Base-by-base conservation (phyloP, 2,888 invertebrate genomes). In the Dynastes hyllus region DNA sequence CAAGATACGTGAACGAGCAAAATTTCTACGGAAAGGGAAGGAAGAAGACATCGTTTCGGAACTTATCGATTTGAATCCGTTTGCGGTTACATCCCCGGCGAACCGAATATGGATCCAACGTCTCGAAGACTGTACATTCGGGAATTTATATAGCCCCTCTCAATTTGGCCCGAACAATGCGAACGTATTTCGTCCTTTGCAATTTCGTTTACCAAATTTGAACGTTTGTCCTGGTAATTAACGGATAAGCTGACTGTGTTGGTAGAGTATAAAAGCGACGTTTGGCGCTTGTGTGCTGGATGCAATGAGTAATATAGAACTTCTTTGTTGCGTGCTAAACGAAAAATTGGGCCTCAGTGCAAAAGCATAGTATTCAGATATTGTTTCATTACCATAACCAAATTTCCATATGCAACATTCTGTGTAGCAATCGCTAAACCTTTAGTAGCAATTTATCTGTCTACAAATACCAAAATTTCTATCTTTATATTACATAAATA, bases 31-130 rank as follows among this genome's bases (percentile, higher is more conserved):
- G 16, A 32, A 32, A 71, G 9, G 37, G 22, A 58, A 73, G 8
- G 58, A 51, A 69, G 63, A 51, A 51, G 58, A 16, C 16, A 58
- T 58, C 37, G 16, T 58, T 58, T 32, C 29, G 55, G n/a, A 55
- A 32, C 27, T 51, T 58, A 58, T 73, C 58, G 73, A 73, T 58
- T 73, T 6, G 16, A 27, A 53, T 73, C 22, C 73, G 40, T 58
- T 73, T 40, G 58, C n/a, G 58, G 32, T 32, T 22, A n/a, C 16
- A 50, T 73, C 58, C 40, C 73, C 29, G 9, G 71, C n/a, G 22
- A 71, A 9, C 16, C 40, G 8, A 29, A n/a, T 58, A 37, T 16
- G 22, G 58, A 58, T 73, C 37, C 58, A 40, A 22, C 73, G 37
- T 58, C 58, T 58, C 32, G 9, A 58, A 58, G 22, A 40, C 37